Percentiles rank a stretch among this genome's conserved stretches.
Conservation (phyloP, 1,140 invertebrate genomes). For the Drosophila sp. region DNA sequence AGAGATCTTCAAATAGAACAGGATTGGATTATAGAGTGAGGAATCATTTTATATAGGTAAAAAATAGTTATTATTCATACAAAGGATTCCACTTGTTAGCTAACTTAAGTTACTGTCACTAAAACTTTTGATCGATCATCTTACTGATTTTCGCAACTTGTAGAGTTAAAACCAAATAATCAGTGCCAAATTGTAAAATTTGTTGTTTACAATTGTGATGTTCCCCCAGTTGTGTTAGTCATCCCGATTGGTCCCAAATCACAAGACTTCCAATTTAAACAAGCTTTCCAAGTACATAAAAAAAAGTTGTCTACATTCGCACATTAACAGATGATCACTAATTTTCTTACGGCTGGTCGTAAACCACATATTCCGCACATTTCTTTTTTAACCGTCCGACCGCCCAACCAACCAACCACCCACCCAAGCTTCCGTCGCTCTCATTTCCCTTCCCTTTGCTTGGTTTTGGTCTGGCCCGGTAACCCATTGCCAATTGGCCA, state of each 20-base stretch:
- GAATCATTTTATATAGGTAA: too few relatives aligned
- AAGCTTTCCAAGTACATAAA: constrained; percentile 35
- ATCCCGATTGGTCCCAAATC: constrained; percentile 30
- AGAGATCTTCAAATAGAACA: background rate
- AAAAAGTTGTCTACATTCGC: constrained; percentile 49
- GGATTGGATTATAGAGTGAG: too few relatives aligned
- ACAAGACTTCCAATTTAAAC: constrained; percentile 60
- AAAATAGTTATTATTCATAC: too few relatives aligned
- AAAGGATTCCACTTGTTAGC: too few relatives aligned
- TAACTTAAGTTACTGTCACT: too few relatives aligned
- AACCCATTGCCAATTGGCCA: background rate
- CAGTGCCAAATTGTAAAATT: background rate
- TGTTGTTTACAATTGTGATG: background rate
- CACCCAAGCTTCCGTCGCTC: background rate
- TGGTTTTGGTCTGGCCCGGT: background rate
- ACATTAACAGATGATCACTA: constrained; percentile 70
- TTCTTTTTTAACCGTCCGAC: constrained; percentile 20
- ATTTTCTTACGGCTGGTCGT: constrained; percentile 57
- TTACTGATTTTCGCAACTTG: too few relatives aligned
- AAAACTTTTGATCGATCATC: too few relatives aligned
- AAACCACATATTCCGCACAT: constrained; percentile 42
- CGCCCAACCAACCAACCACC: constrained; percentile 24
- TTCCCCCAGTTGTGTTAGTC: background rate
- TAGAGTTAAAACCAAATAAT: too few relatives aligned
- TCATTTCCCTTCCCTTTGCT: background rate